Evolutionary conservation across 2,797 vertebrate species (phyloP).

Genomic region (Tiaroga cobitis): DNA sequence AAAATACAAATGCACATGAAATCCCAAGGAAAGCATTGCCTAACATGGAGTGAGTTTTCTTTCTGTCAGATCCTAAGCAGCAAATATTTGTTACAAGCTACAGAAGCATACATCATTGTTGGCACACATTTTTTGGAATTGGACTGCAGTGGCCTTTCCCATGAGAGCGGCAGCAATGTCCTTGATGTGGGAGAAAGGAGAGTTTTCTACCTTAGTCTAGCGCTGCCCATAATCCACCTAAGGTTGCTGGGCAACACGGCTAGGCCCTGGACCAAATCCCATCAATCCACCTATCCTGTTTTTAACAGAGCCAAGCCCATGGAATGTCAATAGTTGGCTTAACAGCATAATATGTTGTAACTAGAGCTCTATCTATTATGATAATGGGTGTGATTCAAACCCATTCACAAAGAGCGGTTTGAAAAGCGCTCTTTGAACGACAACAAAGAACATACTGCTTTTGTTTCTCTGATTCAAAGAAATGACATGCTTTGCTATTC

Average conservation of each 20-base stretch:
- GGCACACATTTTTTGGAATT: constrained; percentile 68
- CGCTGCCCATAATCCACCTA: constrained; percentile 6
- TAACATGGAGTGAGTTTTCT: constrained; percentile 59
- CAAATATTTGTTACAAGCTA: constrained; percentile 65
- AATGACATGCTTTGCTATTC: neutral
- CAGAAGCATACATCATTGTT: constrained; percentile 65
- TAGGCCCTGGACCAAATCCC: constrained; percentile 24
- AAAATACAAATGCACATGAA: constrained; percentile 24
- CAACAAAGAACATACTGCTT: constrained; percentile 30
- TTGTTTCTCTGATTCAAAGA: neutral
- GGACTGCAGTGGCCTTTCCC: constrained; percentile 60
- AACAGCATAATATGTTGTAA: constrained; percentile 25
- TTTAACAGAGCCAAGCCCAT: constrained; percentile 47
- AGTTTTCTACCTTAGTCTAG: constrained; percentile 22
- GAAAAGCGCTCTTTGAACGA: constrained; percentile 11
- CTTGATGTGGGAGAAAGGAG: constrained; percentile 37
- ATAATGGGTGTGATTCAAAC: constrained; percentile 50
- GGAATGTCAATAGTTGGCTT: constrained; percentile 37
- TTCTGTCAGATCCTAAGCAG: constrained; percentile 58
- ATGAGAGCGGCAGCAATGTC: constrained; percentile 67
- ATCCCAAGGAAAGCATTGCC: constrained; percentile 53
- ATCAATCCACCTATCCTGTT: constrained; percentile 51
- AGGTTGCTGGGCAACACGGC: constrained; percentile 34
- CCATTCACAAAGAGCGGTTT: constrained; percentile 28
- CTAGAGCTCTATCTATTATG: constrained; percentile 50